These are phyloP conservation scores for Bubo bubo DNA, from an alignment of 2,113 vertebrate species.

Conservation along the genomic window DNA sequence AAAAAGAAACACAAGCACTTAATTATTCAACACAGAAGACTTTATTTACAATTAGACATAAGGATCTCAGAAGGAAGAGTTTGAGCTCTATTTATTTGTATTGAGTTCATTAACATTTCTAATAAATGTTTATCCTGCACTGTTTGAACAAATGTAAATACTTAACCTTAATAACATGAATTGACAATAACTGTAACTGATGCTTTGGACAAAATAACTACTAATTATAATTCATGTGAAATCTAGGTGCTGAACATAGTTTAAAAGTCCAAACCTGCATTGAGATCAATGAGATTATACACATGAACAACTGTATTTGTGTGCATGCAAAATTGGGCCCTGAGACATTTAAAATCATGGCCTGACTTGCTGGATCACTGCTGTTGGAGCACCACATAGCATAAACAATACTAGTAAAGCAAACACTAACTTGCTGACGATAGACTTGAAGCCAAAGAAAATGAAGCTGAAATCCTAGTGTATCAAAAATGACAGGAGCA, in stretches of 20 bases:
- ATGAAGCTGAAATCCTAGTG: not conserved
- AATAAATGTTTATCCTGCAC: not conserved
- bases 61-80: not conserved
- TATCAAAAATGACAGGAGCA: not conserved
- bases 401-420: not conserved
- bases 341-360: slow-evolving; percentile 15
- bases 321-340: not conserved
- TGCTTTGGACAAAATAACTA: not conserved
- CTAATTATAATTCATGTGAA: not conserved
- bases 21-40: not conserved
- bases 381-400: not conserved
- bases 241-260: not conserved
- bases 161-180: not conserved
- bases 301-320: not conserved
- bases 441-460: not conserved
- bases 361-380: not conserved
- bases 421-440: not conserved
- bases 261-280: not conserved
- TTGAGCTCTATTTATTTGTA: not conserved
- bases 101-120: not conserved
- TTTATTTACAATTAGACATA: slow-evolving; percentile 55
- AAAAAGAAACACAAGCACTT: not conserved
- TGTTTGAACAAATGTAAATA: slow-evolving; percentile 23
- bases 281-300: not conserved
- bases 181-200: not conserved